phyloP scores from a whole-genome alignment of 2,113 vertebrate genomes.

The Cheilinus undulatus region DNA sequence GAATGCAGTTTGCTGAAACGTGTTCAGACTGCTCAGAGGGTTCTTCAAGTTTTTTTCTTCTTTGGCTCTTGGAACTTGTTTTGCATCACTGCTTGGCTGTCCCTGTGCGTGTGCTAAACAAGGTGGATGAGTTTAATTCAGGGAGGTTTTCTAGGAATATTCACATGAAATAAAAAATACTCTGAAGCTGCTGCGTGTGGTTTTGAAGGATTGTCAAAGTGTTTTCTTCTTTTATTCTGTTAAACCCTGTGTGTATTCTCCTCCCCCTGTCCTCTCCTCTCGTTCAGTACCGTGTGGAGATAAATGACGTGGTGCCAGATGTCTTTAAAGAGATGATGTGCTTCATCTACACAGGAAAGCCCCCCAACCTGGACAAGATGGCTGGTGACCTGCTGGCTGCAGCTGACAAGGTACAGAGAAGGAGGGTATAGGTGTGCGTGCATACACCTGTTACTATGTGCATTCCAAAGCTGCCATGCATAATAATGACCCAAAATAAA shows the following conservation, averaged over 20 bases:
- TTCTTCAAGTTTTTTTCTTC: constrained; percentile 21
- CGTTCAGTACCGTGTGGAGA: constrained; percentile 91
- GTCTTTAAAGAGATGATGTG: constrained; percentile 98
- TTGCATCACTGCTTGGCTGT: constrained; percentile 31
- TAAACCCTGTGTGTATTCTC: constrained; percentile 45
- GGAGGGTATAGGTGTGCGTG: constrained; percentile 7
- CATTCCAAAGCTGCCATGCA: constrained; percentile 15
- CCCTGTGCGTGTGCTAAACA: constrained; percentile 47
- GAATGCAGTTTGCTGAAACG: constrained; percentile 43
- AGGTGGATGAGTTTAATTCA: constrained; percentile 50
- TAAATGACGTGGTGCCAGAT: constrained; percentile 95
- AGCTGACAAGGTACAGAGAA: constrained; percentile 89
- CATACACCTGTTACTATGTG: constrained; percentile 45
- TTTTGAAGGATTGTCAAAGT: constrained; percentile 59
- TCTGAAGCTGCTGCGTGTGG: not conserved
- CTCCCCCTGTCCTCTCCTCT: constrained; percentile 51
- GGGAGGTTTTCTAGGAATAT: constrained; percentile 30
- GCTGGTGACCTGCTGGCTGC: constrained; percentile 95
- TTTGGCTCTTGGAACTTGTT: constrained; percentile 32
- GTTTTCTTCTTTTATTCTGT: constrained; percentile 35
- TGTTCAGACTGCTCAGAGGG: constrained; percentile 59
- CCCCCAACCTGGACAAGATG: constrained; percentile 97
- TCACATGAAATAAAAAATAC: constrained; percentile 33
- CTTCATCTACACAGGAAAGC: constrained; percentile 95
- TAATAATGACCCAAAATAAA: constrained; percentile 39